Conservation (phyloP, 2,797 vertebrate genomes). For the Graptemys geographica region DNA sequence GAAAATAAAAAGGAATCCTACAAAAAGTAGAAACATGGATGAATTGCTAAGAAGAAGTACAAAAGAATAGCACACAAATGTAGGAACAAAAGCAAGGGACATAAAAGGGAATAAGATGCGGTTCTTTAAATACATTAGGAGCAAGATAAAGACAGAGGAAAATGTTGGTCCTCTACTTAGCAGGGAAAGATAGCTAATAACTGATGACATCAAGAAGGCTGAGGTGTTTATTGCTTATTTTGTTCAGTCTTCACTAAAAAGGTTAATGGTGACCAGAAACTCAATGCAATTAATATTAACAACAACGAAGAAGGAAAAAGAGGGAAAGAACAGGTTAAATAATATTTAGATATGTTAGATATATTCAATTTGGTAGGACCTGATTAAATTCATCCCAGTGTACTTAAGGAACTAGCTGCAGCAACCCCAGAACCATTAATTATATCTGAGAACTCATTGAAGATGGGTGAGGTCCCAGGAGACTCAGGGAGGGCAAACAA, state of each 20-base stretch:
- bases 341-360: not conserved
- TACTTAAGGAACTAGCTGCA: not conserved
- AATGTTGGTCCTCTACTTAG: not conserved
- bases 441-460: not conserved
- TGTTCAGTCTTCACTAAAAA: not conserved
- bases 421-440: not conserved
- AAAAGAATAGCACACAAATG: not conserved
- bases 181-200: not conserved
- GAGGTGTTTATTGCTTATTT: not conserved
- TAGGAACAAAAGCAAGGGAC: no score
- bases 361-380: not conserved
- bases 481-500: not conserved
- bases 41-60: not conserved
- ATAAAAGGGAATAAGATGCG: not conserved
- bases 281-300: not conserved
- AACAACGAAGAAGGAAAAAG: not conserved
- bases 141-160: not conserved
- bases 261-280: not conserved
- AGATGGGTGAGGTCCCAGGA: not conserved
- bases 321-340: not conserved
- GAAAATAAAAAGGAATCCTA: no score
- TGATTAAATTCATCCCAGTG: not conserved
- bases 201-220: not conserved
- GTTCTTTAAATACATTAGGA: not conserved
- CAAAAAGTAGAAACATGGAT: no score